A percentile compares a stretch with the other conserved stretches of the same genome.
phyloP scores from a whole-genome alignment of 2,113 vertebrate species.

The Hippocampus abdominalis region DNA sequence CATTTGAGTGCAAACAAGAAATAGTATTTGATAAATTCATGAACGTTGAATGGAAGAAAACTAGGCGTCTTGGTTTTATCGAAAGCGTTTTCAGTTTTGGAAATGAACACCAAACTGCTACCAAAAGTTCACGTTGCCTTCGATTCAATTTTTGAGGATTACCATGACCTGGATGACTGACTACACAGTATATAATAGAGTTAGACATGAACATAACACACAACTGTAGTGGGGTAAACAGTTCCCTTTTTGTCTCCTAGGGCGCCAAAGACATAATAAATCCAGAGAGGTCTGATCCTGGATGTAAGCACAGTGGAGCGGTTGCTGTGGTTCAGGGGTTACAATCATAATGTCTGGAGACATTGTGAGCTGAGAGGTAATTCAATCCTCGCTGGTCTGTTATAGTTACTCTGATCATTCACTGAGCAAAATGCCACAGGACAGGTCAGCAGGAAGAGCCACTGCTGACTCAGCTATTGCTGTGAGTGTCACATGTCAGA shows the following conservation, averaged over 20 bases:
- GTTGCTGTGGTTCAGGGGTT: slow-evolving; percentile 52
- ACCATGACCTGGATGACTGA: slow-evolving; percentile 1
- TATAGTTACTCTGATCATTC: slow-evolving; percentile 60
- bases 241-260: slow-evolving; percentile 36
- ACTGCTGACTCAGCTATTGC: slow-evolving; percentile 53
- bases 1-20: slow-evolving; percentile 36
- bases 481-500: slow-evolving; percentile 48
- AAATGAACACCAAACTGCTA: background rate
- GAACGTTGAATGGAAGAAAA: background rate
- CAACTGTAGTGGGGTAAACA: slow-evolving; percentile 50
- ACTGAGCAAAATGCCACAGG: slow-evolving; percentile 55
- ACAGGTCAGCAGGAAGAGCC: slow-evolving; percentile 54
- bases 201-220: slow-evolving; percentile 38
- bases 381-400: slow-evolving; percentile 57
- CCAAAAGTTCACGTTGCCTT: background rate
- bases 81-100: background rate
- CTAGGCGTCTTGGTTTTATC: background rate
- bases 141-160: background rate
- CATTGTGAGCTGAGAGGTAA: slow-evolving; percentile 47
- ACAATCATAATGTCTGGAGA: slow-evolving; percentile 48
- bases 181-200: slow-evolving; percentile 3
- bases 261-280: slow-evolving; percentile 32
- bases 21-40: slow-evolving; percentile 7
- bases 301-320: slow-evolving; percentile 46
- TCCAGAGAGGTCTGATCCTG: slow-evolving; percentile 34